Base-by-base conservation (phyloP, 1,140 invertebrate species). In the Asobara japonica region DNA sequence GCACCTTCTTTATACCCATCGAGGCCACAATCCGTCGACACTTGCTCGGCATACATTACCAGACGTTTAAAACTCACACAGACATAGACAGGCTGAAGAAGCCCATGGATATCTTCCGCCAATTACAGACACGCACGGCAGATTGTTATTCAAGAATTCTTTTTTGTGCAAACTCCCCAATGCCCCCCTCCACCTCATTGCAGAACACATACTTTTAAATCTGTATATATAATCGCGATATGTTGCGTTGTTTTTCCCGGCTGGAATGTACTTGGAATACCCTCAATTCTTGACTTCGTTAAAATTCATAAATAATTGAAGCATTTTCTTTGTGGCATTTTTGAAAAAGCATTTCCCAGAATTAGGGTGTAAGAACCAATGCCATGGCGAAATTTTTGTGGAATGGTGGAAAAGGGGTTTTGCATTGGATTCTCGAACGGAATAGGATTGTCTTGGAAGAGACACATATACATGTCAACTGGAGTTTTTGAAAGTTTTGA, bases 71-170 rank as follows among this genome's bases (percentile, higher is more conserved):
- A 11, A 20, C 45, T 20, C 16, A 30, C 29, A 64, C 29, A 33
- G 3, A 33, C 30, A 18, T 30, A 64, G 3, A 13, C 16, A 30
- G 16, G 13, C 13, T 22, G 8, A 22, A 16, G 51, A 64, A 33
- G 31, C 27, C 31, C 29, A 33, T 36, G 61, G 61, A 51, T 51
- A 65, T 65, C 64, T 65, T 41, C 33, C 64, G 64, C 64, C 64
- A 65, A 65, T 65, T 65, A 65, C 64, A 20, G 16, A 65, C 64
- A 65, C 64, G 64, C 64, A 65, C 33, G n/a, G 64, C 64, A 33
- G 33, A 65, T 65, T 65, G 64, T 65, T 65, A 18, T 65, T 36
- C 36, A 11, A 18, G 45, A 51, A 51, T 51, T 18, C 45, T 51
- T 51, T 25, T 51, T 51, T 51, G n/a, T n/a, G n/a, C n/a, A n/a